Evolutionary conservation across 2,888 invertebrate species (phyloP).

Genomic region (Drosophila acutilabella): DNA sequence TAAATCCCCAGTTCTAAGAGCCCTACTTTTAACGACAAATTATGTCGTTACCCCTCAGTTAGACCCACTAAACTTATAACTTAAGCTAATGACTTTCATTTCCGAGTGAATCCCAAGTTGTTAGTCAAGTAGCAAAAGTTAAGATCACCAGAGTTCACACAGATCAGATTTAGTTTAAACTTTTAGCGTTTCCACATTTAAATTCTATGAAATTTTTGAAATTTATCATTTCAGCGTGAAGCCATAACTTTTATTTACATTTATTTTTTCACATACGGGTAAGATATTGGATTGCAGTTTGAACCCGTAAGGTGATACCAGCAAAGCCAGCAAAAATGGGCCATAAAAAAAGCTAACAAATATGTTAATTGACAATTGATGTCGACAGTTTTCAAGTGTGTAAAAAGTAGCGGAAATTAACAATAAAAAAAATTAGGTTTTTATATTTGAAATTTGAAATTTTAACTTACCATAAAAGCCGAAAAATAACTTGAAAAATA

Average conservation of each 20-base stretch:
- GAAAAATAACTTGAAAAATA: too few species aligned
- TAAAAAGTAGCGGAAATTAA: background rate
- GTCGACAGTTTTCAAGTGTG: constrained; percentile 3
- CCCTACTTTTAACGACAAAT: background rate
- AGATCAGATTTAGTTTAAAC: background rate
- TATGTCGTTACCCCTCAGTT: background rate
- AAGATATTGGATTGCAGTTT: constrained; percentile 12
- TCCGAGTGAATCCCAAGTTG: background rate
- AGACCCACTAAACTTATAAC: background rate
- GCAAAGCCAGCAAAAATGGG: background rate
- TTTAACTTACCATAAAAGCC: too few species aligned
- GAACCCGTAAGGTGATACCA: constrained; percentile 6
- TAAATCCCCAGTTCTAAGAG: background rate
- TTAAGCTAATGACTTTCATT: background rate
- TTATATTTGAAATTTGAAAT: too few species aligned
- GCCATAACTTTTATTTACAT: background rate
- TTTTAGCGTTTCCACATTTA: constrained; percentile 1
- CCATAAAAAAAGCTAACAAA: background rate
- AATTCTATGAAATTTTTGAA: background rate
- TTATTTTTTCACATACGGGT: background rate
- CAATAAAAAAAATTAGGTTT: too few species aligned
- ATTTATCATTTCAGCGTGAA: background rate
- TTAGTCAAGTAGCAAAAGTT: background rate
- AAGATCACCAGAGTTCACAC: background rate
- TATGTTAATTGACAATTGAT: constrained; percentile 31